Conservation (phyloP, 2,888 invertebrate species). For the Tethea ocularis region DNA sequence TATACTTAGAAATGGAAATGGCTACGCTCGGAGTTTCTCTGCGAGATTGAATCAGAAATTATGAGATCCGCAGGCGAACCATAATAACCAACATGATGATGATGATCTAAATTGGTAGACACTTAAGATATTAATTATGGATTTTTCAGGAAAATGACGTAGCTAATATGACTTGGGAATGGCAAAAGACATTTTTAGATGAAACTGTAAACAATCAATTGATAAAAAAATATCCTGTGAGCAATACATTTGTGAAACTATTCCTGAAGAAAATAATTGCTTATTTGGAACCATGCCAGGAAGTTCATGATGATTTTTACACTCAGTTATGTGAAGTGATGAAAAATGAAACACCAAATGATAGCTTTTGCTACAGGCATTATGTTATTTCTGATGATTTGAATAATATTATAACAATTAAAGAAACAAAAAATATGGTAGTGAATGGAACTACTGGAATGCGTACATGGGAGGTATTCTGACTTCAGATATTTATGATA, state of each 20-base stretch:
- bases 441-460: constrained; percentile 91
- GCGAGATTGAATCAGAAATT: too few relatives aligned
- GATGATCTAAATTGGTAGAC: too few relatives aligned
- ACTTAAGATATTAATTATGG: too few relatives aligned
- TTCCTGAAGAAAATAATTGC: constrained; percentile 87
- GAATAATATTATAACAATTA: constrained; percentile 80
- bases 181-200: constrained; percentile 84
- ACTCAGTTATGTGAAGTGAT: constrained; percentile 82
- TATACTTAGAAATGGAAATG: too few relatives aligned
- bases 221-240: constrained; percentile 85
- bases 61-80: too few relatives aligned
- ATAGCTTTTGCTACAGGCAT: constrained; percentile 85
- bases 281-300: constrained; percentile 81
- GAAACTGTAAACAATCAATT: constrained; percentile 82
- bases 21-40: too few relatives aligned
- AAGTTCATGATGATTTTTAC: constrained; percentile 87
- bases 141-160: constrained; percentile 56
- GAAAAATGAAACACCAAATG: constrained; percentile 46
- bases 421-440: constrained; percentile 89
- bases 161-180: constrained; percentile 67
- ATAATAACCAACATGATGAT: too few relatives aligned
- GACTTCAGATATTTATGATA: constrained; percentile 11
- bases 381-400: constrained; percentile 76
- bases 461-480: constrained; percentile 89
- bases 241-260: constrained; percentile 83